These are phyloP conservation scores for Tetrao urogallus DNA, from an alignment of 2,113 vertebrate species.

Conservation along the genomic window DNA sequence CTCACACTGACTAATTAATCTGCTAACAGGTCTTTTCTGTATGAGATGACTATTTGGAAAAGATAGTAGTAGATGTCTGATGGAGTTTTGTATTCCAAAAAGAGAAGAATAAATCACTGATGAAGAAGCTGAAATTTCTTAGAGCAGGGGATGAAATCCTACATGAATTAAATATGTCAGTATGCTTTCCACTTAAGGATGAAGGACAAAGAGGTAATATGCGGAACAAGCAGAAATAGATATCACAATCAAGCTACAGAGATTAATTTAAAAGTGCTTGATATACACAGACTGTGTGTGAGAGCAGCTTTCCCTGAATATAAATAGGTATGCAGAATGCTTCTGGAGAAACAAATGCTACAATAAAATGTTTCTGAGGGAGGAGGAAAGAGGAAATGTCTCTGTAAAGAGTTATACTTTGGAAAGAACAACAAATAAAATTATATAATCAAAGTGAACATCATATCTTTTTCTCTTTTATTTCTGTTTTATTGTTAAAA, in stretches of 20 bases:
- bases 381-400: background rate
- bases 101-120: background rate
- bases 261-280: slow-evolving; percentile 10
- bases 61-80: background rate
- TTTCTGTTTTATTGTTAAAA: background rate
- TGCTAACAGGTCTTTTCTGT: background rate
- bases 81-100: slow-evolving; percentile 4
- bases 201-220: background rate
- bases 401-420: background rate
- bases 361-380: background rate
- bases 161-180: slow-evolving; percentile 1
- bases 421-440: background rate
- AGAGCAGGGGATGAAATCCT: background rate
- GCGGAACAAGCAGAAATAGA: background rate
- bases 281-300: background rate
- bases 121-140: background rate
- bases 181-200: background rate
- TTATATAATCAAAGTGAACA: background rate
- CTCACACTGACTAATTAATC: background rate
- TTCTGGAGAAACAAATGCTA: background rate
- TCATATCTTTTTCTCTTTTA: background rate
- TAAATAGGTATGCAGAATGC: background rate
- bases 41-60: slow-evolving; percentile 1
- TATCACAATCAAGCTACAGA: background rate
- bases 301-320: background rate